Evolutionary conservation across 2,113 vertebrate genomes (phyloP).

Genomic region (Myrmecophaga tridactyla): DNA sequence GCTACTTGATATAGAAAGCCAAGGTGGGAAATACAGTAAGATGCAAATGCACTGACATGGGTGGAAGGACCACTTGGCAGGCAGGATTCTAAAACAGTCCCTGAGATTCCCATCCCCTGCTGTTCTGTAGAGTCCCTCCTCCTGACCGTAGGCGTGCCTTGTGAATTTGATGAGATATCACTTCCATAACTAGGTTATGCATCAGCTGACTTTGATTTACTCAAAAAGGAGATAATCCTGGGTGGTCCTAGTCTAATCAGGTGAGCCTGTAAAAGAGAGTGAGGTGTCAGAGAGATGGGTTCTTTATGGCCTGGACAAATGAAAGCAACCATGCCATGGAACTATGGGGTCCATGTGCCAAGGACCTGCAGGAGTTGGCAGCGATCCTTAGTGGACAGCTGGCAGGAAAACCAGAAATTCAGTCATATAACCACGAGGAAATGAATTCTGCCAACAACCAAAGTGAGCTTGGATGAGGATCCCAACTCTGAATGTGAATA

Average conservation of each 20-base stretch:
- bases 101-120: not conserved
- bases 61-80: too few species aligned
- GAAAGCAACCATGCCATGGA: not conserved
- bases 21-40: not conserved
- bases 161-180: not conserved
- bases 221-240: not conserved
- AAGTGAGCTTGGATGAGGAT: not conserved
- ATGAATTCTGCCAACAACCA: not conserved
- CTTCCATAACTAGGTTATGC: not conserved
- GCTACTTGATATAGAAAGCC: not conserved
- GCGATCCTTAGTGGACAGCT: not conserved
- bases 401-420: not conserved
- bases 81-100: not conserved
- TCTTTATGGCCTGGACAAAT: not conserved
- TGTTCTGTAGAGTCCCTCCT: accelerated
- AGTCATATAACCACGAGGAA: not conserved
- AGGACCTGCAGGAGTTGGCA: not conserved
- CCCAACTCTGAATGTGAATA: not conserved
- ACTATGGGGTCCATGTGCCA: too few species aligned
- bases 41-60: accelerated
- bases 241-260: not conserved
- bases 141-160: not conserved
- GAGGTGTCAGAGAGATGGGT: not conserved
- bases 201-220: not conserved
- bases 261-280: not conserved